These are phyloP conservation scores for Tiphia femorata DNA, from an alignment of 2,888 invertebrate genomes.

Conservation along the genomic window DNA sequence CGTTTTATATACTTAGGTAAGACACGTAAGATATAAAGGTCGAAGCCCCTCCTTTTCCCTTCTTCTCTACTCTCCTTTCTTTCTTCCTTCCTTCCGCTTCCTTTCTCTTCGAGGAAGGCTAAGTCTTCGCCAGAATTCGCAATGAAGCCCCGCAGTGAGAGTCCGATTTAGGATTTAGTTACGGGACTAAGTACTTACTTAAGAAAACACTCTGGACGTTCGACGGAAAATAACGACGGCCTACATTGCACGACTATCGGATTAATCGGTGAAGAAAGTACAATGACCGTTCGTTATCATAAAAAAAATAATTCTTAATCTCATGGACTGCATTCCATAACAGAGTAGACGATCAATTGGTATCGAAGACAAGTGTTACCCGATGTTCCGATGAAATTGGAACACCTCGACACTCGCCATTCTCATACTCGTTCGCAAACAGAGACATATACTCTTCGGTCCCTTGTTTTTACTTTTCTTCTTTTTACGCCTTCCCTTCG, in stretches of 20 bases:
- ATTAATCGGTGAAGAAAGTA: slow-evolving; percentile 27
- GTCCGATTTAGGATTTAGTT: slow-evolving; percentile 38
- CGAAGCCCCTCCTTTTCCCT: too few relatives aligned
- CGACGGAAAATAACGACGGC: slow-evolving; percentile 17
- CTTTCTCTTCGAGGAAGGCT: slow-evolving; percentile 13
- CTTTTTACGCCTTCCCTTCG: neutral
- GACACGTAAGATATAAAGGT: too few relatives aligned
- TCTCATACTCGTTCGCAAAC: neutral
- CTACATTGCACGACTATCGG: slow-evolving; percentile 19
- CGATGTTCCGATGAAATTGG: too few relatives aligned
- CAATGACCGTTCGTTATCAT: slow-evolving; percentile 15
- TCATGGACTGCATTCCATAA: too few relatives aligned
- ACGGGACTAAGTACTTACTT: slow-evolving; percentile 40
- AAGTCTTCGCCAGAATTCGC: slow-evolving; percentile 32
- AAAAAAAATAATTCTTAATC: neutral
- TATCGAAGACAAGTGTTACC: too few relatives aligned
- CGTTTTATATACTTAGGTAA: too few relatives aligned
- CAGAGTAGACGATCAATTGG: too few relatives aligned
- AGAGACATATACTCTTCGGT: neutral
- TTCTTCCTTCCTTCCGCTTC: neutral
- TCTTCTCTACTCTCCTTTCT: too few relatives aligned
- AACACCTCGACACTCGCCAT: neutral
- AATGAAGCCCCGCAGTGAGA: slow-evolving; percentile 33
- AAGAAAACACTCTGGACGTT: slow-evolving; percentile 29
- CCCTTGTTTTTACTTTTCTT: neutral